Percentiles rank a stretch among this genome's conserved stretches.
These are phyloP conservation scores for Lobophora halterata DNA, from an alignment of 2,888 invertebrate genomes.

Conservation along the genomic window DNA sequence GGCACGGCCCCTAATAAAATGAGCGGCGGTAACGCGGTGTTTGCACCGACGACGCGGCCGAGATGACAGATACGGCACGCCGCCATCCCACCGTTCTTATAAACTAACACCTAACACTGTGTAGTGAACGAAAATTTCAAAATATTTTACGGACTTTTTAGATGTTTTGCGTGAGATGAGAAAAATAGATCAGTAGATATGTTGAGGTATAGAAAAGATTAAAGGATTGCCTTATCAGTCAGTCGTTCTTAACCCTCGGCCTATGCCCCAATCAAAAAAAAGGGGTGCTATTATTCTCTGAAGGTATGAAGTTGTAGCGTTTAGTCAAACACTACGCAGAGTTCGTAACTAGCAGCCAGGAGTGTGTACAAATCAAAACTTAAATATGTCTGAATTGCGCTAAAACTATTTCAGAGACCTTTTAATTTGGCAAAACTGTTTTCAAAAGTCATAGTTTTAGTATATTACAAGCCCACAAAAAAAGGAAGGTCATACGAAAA, in stretches of 20 bases:
- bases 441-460: no score
- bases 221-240: conserved; percentile 5
- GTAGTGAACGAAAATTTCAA: conserved; percentile 37
- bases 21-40: conserved; percentile 73
- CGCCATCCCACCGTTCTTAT: conserved; percentile 50
- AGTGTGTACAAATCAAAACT: conserved; percentile 68
- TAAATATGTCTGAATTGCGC: conserved; percentile 71
- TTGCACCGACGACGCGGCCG: conserved; percentile 62
- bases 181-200: no score
- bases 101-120: conserved; percentile 59
- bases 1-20: conserved; percentile 66
- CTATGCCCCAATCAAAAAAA: no score
- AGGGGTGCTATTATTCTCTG: no score
- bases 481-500: no score
- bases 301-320: not conserved
- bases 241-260: no score
- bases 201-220: not conserved
- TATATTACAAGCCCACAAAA: no score
- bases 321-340: not conserved
- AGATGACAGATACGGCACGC: conserved; percentile 78
- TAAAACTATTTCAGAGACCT: conserved; percentile 63
- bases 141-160: conserved; percentile 29
- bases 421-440: conserved; percentile 71
- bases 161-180: conserved; percentile 9
- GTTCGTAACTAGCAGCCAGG: conserved; percentile 46